A percentile compares a stretch with the other conserved stretches of the same genome.
Conservation (phyloP, 2,888 invertebrate species). For the Actias luna region DNA sequence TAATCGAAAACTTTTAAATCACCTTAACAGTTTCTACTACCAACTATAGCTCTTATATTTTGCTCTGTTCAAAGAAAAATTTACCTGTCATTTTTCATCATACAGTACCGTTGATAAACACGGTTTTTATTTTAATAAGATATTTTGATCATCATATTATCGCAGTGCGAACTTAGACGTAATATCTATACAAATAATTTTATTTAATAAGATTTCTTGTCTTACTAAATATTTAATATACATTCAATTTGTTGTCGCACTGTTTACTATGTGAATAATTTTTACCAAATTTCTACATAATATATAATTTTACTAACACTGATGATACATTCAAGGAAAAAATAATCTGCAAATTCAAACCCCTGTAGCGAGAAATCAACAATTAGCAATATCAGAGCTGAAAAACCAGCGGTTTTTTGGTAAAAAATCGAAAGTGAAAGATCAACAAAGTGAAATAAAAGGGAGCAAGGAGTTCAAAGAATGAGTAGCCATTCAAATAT, state of each 20-base stretch:
- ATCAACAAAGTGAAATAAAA: conserved; percentile 7
- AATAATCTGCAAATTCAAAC: background rate
- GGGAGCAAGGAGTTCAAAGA: background rate
- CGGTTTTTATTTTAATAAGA: background rate
- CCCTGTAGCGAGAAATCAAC: background rate
- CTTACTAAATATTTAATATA: no score
- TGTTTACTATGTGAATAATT: no score
- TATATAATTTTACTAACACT: no score
- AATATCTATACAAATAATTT: no score
- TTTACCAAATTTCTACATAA: no score
- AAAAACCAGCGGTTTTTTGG: background rate
- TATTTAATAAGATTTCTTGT: no score
- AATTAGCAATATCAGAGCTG: background rate
- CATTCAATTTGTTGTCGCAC: no score
- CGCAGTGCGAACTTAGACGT: no score
- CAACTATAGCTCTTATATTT: background rate
- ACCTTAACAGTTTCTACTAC: background rate
- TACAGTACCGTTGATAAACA: no score
- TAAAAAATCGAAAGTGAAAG: background rate
- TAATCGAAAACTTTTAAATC: no score
- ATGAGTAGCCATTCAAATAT: conserved; percentile 15
- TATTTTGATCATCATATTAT: no score
- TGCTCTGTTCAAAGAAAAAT: background rate
- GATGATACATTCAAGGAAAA: background rate
- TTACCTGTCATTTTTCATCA: no score